phyloP scores from a whole-genome alignment of 2,113 vertebrate genomes.

The Phyllostomus hastatus region DNA sequence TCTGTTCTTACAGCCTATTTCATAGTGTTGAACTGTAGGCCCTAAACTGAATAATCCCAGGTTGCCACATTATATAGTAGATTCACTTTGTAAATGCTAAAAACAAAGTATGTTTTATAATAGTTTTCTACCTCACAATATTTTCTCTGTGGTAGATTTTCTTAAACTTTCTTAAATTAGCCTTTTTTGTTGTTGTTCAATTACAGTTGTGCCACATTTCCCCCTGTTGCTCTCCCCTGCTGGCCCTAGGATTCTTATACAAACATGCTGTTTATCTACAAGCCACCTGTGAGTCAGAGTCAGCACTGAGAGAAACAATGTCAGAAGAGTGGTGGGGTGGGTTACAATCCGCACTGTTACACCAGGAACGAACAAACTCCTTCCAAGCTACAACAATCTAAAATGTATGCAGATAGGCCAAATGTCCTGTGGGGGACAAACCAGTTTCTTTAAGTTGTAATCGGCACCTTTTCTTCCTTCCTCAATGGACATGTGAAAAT shows the following conservation, averaged over 20 bases:
- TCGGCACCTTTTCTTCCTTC: not conserved
- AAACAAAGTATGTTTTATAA: not conserved
- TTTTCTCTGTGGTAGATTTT: not conserved
- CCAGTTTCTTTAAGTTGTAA: not conserved
- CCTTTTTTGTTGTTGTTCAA: too few species aligned
- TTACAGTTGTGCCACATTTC: too few species aligned
- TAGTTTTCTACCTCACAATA: not conserved
- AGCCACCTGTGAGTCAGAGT: too few species aligned
- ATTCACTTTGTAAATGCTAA: slow-evolving; percentile 8
- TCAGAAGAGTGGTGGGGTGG: too few species aligned
- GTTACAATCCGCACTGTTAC: too few species aligned
- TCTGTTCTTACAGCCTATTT: not conserved
- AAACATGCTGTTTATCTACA: too few species aligned
- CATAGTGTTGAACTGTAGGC: not conserved
- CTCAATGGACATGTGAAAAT: not conserved
- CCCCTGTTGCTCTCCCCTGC: too few species aligned
- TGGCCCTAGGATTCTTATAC: too few species aligned
- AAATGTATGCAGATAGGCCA: not conserved
- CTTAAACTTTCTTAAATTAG: too few species aligned
- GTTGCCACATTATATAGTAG: not conserved
- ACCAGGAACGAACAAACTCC: not conserved
- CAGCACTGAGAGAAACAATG: too few species aligned
- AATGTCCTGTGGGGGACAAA: not conserved
- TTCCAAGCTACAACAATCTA: not conserved
- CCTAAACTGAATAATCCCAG: not conserved